Evolutionary conservation across 2,113 vertebrate genomes (phyloP).

Genomic region (Pseudorasbora parva): DNA sequence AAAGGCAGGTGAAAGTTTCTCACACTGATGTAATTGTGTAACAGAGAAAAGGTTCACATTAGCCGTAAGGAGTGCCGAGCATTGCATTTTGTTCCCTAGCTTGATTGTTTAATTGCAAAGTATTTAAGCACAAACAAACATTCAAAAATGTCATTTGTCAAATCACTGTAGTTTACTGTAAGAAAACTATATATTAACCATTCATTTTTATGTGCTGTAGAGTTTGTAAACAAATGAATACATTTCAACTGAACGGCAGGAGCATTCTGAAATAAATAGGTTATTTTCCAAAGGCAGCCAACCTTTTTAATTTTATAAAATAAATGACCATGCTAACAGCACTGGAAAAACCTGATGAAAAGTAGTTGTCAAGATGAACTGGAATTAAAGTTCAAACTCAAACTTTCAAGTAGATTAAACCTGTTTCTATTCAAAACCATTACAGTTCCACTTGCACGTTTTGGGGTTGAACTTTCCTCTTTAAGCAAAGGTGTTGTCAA

Average conservation of each 20-base stretch:
- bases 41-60: background rate
- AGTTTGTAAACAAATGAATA: conserved; percentile 16
- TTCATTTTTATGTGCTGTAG: conserved; percentile 29
- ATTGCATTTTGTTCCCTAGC: background rate
- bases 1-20: background rate
- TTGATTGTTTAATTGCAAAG: conserved; percentile 26
- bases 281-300: conserved; percentile 34
- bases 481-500: background rate
- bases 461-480: background rate
- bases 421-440: background rate
- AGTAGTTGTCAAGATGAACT: conserved; percentile 13
- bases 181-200: conserved; percentile 7
- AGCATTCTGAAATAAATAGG: conserved; percentile 51
- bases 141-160: background rate
- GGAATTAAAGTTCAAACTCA: conserved; percentile 40
- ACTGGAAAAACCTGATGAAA: conserved; percentile 46
- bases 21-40: background rate
- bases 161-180: background rate
- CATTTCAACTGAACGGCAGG: background rate
- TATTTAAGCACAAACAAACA: background rate
- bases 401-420: conserved; percentile 33
- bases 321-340: conserved; percentile 39
- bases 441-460: conserved; percentile 4
- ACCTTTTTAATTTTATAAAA: background rate
- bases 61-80: background rate